These are phyloP conservation scores for Metridium senile DNA, from an alignment of 92 coral and sea anemone genomes.

Conservation along the genomic window DNA sequence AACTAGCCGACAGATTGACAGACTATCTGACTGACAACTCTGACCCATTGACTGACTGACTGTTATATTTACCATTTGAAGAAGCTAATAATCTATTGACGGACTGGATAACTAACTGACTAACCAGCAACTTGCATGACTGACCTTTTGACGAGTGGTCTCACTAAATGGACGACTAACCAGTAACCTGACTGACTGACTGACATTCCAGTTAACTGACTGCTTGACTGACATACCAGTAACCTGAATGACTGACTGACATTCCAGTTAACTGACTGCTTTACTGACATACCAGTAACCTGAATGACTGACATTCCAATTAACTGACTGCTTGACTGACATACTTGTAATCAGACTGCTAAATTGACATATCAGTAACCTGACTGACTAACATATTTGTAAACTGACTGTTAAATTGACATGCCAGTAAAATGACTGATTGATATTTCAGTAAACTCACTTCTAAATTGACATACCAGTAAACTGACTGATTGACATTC, in stretches of 20 bases:
- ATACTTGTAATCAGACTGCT: conserved; percentile 1
- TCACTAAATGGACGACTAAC: not conserved
- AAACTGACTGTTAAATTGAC: conserved; percentile 11
- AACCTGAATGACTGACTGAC: conserved; percentile 7
- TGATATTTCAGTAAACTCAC: not conserved
- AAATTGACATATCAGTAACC: conserved; percentile 3
- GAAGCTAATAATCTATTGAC: not conserved
- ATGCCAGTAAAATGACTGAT: not conserved
- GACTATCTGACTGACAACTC: conserved; percentile 6
- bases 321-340: not conserved
- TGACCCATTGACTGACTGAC: conserved; percentile 16
- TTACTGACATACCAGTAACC: not conserved
- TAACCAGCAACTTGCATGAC: conserved; percentile 2
- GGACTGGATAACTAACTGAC: not conserved
- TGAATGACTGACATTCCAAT: conserved; percentile 4
- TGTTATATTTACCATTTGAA: not conserved
- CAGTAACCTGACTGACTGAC: not conserved
- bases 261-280: not conserved
- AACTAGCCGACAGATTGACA: not conserved
- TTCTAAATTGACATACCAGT: not conserved
- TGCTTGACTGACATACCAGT: not conserved
- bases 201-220: not conserved
- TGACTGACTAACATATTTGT: not conserved
- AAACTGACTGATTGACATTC: not conserved
- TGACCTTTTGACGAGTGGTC: not conserved